Conservation (phyloP, 2,888 invertebrate species). For the Sminthurides aquaticus region DNA sequence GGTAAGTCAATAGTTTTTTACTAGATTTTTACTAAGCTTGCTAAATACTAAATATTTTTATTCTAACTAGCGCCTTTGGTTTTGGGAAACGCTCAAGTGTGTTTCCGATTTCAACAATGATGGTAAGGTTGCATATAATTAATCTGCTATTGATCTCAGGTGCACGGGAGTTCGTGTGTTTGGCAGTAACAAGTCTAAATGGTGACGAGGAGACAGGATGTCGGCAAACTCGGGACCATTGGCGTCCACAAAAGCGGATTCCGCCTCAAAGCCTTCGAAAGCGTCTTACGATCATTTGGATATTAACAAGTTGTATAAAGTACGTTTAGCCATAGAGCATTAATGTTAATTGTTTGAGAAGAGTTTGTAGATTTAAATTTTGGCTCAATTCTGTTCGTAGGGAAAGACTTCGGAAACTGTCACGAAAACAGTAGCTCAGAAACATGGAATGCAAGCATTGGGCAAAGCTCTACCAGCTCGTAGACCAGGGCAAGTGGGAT, state of each 20-base stretch:
- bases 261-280: conserved; percentile 39
- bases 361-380: too few species aligned
- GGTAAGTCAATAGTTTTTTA: conserved; percentile 29
- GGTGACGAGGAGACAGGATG: conserved; percentile 43
- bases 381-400: conserved; percentile 21
- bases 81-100: too few species aligned
- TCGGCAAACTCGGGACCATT: conserved; percentile 41
- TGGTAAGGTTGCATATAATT: too few species aligned
- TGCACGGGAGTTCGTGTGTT: conserved; percentile 40
- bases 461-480: conserved; percentile 97
- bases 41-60: too few species aligned
- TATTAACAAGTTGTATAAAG: conserved; percentile 43
- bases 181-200: conserved; percentile 38
- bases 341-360: too few species aligned
- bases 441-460: conserved; percentile 99
- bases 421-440: conserved; percentile 48
- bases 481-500: conserved; percentile 58
- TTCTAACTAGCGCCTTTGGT: too few species aligned
- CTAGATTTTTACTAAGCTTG: background rate
- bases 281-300: conserved; percentile 40
- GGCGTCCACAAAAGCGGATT: conserved; percentile 42
- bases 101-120: too few species aligned
- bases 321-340: conserved; percentile 15
- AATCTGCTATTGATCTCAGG: too few species aligned
- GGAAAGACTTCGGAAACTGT: conserved; percentile 41